A percentile compares a stretch with the other conserved stretches of the same genome.
Evolutionary conservation across 2,797 vertebrate genomes (phyloP).

Genomic region (Australoheros facetus): DNA sequence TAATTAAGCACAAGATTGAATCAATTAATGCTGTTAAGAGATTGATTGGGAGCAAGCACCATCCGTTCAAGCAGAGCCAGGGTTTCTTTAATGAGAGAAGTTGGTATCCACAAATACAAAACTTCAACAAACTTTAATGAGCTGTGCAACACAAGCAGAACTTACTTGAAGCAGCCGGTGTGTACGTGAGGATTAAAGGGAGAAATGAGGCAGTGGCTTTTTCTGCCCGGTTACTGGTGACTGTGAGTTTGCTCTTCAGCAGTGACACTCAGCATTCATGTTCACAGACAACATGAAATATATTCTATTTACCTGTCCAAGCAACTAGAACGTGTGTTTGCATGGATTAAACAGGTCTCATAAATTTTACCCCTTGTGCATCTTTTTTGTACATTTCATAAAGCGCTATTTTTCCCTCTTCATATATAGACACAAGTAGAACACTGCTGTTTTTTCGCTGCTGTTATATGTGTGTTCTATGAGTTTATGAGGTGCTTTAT

Average conservation of each 20-base stretch:
- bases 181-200: not conserved
- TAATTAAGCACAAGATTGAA: slow-evolving; percentile 74
- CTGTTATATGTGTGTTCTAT: slow-evolving; percentile 12
- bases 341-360: not conserved
- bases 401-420: not conserved
- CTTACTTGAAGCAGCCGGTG: not conserved
- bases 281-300: not conserved
- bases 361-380: not conserved
- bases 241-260: slow-evolving; percentile 1
- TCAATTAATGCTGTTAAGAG: slow-evolving; percentile 69
- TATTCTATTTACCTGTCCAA: not conserved
- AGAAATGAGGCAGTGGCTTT: not conserved
- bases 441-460: not conserved
- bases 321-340: not conserved
- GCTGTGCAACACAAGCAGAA: slow-evolving; percentile 2
- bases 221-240: not conserved
- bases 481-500: slow-evolving; percentile 40
- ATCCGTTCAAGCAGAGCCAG: slow-evolving; percentile 42
- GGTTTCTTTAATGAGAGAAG: slow-evolving; percentile 63
- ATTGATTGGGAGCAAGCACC: slow-evolving; percentile 69
- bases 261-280: not conserved
- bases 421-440: not conserved
- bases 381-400: not conserved
- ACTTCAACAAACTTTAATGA: slow-evolving; percentile 63
- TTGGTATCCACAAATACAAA: slow-evolving; percentile 40